Conservation (phyloP, 1,140 invertebrate species). For the Ceratosolen solmsi region DNA sequence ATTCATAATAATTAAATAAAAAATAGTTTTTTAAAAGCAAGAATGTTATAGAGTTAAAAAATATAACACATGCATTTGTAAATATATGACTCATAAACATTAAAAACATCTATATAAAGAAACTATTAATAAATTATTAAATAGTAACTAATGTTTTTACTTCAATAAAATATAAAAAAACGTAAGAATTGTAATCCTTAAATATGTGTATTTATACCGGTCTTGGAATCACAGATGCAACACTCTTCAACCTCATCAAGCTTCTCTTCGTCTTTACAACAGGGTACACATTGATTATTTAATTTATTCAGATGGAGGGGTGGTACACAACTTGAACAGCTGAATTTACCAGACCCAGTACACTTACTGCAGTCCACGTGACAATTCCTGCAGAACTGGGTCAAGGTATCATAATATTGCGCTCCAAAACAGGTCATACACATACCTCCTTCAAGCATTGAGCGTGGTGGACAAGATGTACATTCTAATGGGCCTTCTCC, state of each 20-base stretch:
- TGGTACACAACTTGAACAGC: slow-evolving; percentile 78
- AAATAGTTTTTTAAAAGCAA: too few relatives aligned
- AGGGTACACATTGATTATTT: slow-evolving; percentile 83
- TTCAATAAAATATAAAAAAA: not conserved
- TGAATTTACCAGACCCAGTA: slow-evolving; percentile 80
- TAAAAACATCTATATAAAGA: too few relatives aligned
- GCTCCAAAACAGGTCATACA: slow-evolving; percentile 83
- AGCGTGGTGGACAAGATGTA: slow-evolving; percentile 81
- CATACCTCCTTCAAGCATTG: slow-evolving; percentile 82
- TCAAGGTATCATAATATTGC: slow-evolving; percentile 82
- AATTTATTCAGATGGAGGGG: slow-evolving; percentile 79
- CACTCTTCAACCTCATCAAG: slow-evolving; percentile 73
- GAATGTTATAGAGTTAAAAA: too few relatives aligned
- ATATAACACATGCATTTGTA: too few relatives aligned
- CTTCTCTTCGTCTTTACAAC: slow-evolving; percentile 75
- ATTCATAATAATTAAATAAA: too few relatives aligned
- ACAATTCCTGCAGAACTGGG: slow-evolving; percentile 80
- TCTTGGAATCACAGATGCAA: slow-evolving; percentile 80
- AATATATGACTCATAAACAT: too few relatives aligned
- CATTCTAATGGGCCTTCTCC: slow-evolving; percentile 82
- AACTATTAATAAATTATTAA: too few relatives aligned
- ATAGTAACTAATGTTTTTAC: too few relatives aligned
- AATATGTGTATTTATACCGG: slow-evolving; percentile 72
- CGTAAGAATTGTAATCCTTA: not conserved
- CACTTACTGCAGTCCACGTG: slow-evolving; percentile 81